phyloP scores from a whole-genome alignment of 2,113 vertebrate species.

The Laticauda colubrina region DNA sequence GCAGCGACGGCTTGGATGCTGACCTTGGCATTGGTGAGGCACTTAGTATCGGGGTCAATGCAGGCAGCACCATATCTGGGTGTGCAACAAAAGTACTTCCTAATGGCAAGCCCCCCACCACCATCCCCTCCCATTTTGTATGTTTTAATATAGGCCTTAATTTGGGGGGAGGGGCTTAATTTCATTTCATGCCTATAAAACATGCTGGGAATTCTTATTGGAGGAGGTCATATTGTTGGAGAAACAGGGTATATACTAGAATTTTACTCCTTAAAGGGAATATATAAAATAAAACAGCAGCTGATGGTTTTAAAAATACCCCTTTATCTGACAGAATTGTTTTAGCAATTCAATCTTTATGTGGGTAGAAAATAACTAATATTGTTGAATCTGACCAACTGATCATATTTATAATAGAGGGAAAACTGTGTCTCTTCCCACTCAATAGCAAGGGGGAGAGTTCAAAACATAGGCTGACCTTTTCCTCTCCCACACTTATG shows the following conservation, averaged over 20 bases:
- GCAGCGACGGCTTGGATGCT: no score
- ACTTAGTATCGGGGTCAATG: no score
- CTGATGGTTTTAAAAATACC: not conserved
- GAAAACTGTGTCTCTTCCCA: not conserved
- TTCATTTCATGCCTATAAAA: no score
- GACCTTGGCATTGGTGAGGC: no score
- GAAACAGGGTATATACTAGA: not conserved
- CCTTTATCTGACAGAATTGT: not conserved
- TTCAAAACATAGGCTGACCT: conserved; percentile 1
- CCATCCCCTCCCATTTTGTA: no score
- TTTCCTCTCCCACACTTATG: not conserved
- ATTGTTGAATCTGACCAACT: not conserved
- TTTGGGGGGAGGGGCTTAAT: no score
- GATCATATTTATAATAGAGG: fast-evolving
- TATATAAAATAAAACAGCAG: not conserved
- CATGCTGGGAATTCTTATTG: no score
- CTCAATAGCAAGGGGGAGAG: not conserved
- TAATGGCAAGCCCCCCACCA: no score
- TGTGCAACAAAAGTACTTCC: no score
- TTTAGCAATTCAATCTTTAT: not conserved
- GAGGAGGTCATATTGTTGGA: no score
- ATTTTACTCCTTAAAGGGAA: not conserved
- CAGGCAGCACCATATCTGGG: no score
- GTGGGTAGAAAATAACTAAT: not conserved
- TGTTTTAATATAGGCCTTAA: no score